Percentiles rank a stretch among this genome's conserved stretches.
Conservation (phyloP, 2,888 invertebrate genomes). For the Calliopum simillimum region DNA sequence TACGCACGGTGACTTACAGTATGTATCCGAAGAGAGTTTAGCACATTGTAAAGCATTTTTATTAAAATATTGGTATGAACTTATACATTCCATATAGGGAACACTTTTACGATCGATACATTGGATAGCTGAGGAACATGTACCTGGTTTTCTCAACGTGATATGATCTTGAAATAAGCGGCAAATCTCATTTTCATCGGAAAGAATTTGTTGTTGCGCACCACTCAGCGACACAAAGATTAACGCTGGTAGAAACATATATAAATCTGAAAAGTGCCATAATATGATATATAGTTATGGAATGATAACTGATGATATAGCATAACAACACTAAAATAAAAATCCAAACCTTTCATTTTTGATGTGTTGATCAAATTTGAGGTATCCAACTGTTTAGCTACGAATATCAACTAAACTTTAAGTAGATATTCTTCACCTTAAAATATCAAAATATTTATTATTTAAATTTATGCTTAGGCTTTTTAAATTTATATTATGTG, state of each 20-base stretch:
- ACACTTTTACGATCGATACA: conserved; percentile 47
- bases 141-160: conserved; percentile 54
- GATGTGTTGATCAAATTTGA: no score
- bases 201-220: conserved; percentile 31
- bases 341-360: no score
- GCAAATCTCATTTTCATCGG: conserved; percentile 52
- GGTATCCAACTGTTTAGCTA: no score
- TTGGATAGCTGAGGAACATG: conserved; percentile 48
- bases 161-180: conserved; percentile 51
- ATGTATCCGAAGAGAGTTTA: conserved; percentile 44
- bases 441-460: no score
- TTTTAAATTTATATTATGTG: no score
- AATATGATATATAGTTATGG: no score
- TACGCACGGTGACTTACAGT: conserved; percentile 50
- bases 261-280: background rate
- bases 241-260: background rate
- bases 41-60: conserved; percentile 37
- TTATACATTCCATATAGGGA: conserved; percentile 12
- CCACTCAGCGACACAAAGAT: conserved; percentile 1
- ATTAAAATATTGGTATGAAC: conserved; percentile 34
- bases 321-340: no score
- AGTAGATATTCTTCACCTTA: no score
- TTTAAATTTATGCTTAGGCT: no score
- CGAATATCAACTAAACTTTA: no score
- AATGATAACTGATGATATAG: no score